phyloP scores from a whole-genome alignment of 2,888 invertebrate genomes.

The Leucoma salicis region DNA sequence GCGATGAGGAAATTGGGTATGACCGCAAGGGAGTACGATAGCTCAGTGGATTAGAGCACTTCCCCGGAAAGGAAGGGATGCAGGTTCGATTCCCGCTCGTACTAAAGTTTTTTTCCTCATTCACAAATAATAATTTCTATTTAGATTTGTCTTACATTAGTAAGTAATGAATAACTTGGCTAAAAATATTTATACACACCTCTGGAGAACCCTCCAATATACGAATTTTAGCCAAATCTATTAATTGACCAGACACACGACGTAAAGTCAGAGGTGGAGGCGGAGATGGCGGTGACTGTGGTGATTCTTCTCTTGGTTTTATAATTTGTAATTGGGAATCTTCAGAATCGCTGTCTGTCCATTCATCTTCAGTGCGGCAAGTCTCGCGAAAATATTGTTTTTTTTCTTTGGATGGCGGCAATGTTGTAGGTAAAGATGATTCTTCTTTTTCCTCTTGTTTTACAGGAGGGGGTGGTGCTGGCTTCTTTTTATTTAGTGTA shows the following conservation, averaged over 20 bases:
- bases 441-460: conserved; percentile 40
- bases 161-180: no score
- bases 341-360: conserved; percentile 77
- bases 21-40: no score
- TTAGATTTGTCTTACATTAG: no score
- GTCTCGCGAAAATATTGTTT: conserved; percentile 83
- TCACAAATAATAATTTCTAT: no score
- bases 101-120: no score
- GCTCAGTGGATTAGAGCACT: no score
- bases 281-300: conserved; percentile 48
- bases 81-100: no score
- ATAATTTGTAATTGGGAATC: conserved; percentile 44
- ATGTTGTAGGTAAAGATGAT: conserved; percentile 34
- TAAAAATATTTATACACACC: conserved; percentile 69
- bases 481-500: conserved; percentile 58
- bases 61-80: no score
- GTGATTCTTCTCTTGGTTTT: conserved; percentile 40
- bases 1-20: no score
- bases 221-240: conserved; percentile 66
- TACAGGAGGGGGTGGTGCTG: conserved; percentile 59
- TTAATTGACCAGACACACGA: conserved; percentile 71
- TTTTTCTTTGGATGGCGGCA: conserved; percentile 41
- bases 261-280: conserved; percentile 70
- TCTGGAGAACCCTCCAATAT: conserved; percentile 80
- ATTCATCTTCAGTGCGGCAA: conserved; percentile 84